A percentile compares a stretch with the other conserved stretches of the same genome.
phyloP scores from a whole-genome alignment of 2,113 vertebrate genomes.

The Anoura caudifer region DNA sequence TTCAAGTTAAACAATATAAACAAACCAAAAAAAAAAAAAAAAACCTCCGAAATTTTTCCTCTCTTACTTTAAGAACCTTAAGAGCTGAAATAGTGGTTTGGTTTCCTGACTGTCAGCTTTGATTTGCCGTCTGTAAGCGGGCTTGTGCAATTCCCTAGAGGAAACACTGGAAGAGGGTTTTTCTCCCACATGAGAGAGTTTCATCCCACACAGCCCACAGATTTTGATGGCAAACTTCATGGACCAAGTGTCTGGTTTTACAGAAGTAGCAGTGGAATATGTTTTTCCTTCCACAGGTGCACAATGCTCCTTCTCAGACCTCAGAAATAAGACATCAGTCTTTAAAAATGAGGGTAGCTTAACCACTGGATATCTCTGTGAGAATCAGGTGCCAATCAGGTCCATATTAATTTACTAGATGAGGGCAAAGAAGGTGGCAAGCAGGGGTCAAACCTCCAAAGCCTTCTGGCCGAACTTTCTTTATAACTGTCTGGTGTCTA shows the following conservation, averaged over 20 bases:
- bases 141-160: constrained; percentile 48
- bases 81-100: constrained; percentile 52
- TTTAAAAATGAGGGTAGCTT: not conserved
- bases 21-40: not conserved
- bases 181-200: constrained; percentile 62
- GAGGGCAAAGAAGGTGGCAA: not conserved
- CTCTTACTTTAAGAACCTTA: constrained; percentile 41
- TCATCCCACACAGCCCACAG: constrained; percentile 57
- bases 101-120: constrained; percentile 61
- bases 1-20: constrained; percentile 10
- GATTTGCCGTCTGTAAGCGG: constrained; percentile 18
- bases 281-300: constrained; percentile 63
- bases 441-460: constrained; percentile 1
- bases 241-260: constrained; percentile 41
- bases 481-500: not conserved
- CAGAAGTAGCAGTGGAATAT: not conserved
- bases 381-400: constrained; percentile 23
- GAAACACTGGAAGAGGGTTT: constrained; percentile 59
- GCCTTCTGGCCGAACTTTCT: not conserved
- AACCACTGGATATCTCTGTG: not conserved
- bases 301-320: not conserved
- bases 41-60: not conserved
- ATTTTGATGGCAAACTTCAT: constrained; percentile 21
- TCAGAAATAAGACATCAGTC: not conserved
- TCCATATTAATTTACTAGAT: constrained; percentile 27